phyloP scores from a whole-genome alignment of 2,797 vertebrate species.

The Myotis pilosus region DNA sequence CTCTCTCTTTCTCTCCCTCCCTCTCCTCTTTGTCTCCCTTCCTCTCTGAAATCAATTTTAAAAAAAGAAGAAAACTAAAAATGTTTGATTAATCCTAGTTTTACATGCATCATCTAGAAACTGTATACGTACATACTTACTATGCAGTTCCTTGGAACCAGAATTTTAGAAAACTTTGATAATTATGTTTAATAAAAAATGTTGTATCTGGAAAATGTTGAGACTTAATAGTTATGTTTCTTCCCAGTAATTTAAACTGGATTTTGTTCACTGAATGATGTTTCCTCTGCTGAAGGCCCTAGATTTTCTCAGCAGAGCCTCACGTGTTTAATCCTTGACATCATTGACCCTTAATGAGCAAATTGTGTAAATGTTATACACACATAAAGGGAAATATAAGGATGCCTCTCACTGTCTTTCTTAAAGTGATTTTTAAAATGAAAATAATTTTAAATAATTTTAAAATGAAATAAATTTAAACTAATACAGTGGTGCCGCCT shows the following conservation, averaged over 20 bases:
- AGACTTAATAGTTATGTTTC: neutral
- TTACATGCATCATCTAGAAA: neutral
- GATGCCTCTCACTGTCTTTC: neutral
- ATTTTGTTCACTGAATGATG: neutral
- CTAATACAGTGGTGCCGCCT: neutral
- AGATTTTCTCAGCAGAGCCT: neutral
- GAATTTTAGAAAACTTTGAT: neutral
- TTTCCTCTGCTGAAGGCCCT: neutral
- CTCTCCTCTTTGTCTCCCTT: too few relatives aligned
- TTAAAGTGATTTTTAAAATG: neutral
- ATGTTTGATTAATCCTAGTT: neutral
- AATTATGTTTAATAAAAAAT: neutral
- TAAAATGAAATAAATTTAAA: neutral
- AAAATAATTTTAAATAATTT: slow-evolving; percentile 8
- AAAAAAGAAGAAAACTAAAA: neutral
- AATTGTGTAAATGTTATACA: neutral
- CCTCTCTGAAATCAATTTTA: too few relatives aligned
- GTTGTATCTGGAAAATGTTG: neutral
- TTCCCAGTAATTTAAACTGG: neutral
- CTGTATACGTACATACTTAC: neutral
- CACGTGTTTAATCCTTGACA: neutral
- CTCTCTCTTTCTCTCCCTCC: too few relatives aligned
- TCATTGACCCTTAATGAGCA: neutral
- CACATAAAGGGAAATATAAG: neutral
- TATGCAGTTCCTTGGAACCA: neutral